Base-by-base conservation (phyloP, 2,113 vertebrate species). In the Eurypyga helias region DNA sequence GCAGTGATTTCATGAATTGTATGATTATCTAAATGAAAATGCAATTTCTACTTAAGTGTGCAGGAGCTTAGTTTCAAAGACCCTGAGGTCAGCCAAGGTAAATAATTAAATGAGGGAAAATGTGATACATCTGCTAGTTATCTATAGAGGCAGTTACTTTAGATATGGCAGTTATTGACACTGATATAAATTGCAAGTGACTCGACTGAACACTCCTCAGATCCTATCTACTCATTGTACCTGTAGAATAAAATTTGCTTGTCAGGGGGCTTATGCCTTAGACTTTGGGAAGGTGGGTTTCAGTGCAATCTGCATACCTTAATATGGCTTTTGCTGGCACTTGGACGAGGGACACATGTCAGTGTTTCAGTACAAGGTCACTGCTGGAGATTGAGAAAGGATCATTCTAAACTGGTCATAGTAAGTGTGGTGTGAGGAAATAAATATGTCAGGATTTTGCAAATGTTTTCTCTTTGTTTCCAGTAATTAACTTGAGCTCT, bases 21-120 rank as follows among this genome's bases (percentile, higher is more conserved):
- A 21, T 80, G 75, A 91, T 80, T 92, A 67, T 54, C 51, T 82
- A 76, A 82, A 87, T 79, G 45, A 84, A 91, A 91, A 81, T 26
- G 8, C 33, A n/a, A 0, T 57, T 91, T 60, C 38, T 69, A 36
- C 0, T 0, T 16, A 31, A 70, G 12, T 1, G 1, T 87, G 28
- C 64, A 89, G 48, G 54, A 81, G 24, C 24, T 71, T 55, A 55
- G 51, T 55, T 94, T 93, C 43, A 52, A 67, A 78, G 45, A 87
- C 21, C 64, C 49, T 64, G 48, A 69, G 49, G 70, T 95, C 73
- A 85, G 48, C 23, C 79, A 76, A 95, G 70, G 43, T 82, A 83
- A 91, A 81, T 91, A 82, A 92, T 89, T 95, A 82, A 84, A 84
- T 33, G 33, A 19, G 17, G 17, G 2, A 49, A 62, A 29, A 17